Percentiles rank a stretch among this genome's conserved stretches.
phyloP scores from a whole-genome alignment of 1,140 invertebrate species.

The Dermatophagoides farinae region DNA sequence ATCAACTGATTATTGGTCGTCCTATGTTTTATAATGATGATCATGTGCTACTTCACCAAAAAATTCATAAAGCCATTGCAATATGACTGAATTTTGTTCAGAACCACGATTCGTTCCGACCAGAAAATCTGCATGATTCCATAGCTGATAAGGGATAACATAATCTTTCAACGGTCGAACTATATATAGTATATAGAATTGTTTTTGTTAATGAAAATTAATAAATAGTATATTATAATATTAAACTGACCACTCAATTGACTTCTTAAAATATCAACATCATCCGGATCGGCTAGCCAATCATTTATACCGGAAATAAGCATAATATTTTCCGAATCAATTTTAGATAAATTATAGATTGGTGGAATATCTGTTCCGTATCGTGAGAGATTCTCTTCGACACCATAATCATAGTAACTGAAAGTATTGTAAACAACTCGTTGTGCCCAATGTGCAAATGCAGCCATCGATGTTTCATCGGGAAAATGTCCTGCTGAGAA shows the following conservation, averaged over 20 bases:
- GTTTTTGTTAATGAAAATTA: neutral
- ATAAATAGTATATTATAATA: neutral
- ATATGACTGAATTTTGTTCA: conserved; percentile 2
- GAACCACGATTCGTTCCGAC: conserved; percentile 6
- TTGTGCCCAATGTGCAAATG: conserved; percentile 10
- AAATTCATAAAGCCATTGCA: neutral
- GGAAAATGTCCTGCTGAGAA: conserved; percentile 2
- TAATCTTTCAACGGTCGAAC: conserved; percentile 11
- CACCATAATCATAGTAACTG: conserved; percentile 16
- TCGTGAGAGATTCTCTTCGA: neutral
- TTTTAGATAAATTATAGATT: conserved; percentile 10
- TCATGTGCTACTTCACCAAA: neutral
- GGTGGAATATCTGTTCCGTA: conserved; percentile 8
- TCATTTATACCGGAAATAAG: conserved; percentile 11
- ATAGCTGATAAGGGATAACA: conserved; percentile 3
- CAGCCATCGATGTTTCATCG: neutral
- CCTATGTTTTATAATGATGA: no score
- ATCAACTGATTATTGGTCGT: no score
- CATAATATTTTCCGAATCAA: conserved; percentile 3
- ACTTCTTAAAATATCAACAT: conserved; percentile 9
- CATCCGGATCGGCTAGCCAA: conserved; percentile 1
- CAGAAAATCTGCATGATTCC: conserved; percentile 12
- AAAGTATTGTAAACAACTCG: neutral
- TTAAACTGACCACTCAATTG: conserved; percentile 7
- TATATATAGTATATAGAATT: neutral